Conservation (phyloP, 2,888 invertebrate genomes). For the Rotaria macrura region DNA sequence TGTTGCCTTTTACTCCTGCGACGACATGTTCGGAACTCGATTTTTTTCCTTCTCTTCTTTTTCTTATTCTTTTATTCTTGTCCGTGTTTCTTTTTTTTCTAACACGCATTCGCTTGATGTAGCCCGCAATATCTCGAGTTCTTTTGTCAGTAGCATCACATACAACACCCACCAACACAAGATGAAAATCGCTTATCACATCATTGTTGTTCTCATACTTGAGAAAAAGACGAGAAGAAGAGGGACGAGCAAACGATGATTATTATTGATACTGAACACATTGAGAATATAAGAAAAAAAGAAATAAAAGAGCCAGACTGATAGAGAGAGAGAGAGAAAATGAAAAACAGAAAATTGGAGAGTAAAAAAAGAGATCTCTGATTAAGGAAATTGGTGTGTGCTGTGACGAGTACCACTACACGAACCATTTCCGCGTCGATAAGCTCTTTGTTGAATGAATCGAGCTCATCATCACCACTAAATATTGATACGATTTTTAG, state of each 20-base stretch:
- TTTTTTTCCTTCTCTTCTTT: not conserved
- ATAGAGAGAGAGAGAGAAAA: not conserved
- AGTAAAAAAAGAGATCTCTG: not conserved
- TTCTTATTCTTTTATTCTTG: not conserved
- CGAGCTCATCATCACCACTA: not conserved
- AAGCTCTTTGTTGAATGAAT: not conserved
- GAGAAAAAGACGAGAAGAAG: not conserved
- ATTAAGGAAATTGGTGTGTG: not conserved
- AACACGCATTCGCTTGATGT: not conserved
- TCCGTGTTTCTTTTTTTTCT: not conserved
- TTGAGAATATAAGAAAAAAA: not conserved
- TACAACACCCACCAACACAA: not conserved
- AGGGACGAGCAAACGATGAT: not conserved
- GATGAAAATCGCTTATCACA: not conserved
- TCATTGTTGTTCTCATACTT: not conserved
- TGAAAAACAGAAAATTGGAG: not conserved
- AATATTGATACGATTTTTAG: not conserved
- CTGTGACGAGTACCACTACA: not conserved
- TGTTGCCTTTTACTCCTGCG: not conserved
- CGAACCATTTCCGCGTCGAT: not conserved
- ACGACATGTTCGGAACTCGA: not conserved
- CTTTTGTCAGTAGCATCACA: not conserved
- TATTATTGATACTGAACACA: not conserved
- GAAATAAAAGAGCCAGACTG: too few species aligned
- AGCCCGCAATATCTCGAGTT: not conserved